Evolutionary conservation across 2,797 vertebrate species (phyloP), one percentile per base, ranked within the genome.

Genomic region (Echeneis naucrates): DNA sequence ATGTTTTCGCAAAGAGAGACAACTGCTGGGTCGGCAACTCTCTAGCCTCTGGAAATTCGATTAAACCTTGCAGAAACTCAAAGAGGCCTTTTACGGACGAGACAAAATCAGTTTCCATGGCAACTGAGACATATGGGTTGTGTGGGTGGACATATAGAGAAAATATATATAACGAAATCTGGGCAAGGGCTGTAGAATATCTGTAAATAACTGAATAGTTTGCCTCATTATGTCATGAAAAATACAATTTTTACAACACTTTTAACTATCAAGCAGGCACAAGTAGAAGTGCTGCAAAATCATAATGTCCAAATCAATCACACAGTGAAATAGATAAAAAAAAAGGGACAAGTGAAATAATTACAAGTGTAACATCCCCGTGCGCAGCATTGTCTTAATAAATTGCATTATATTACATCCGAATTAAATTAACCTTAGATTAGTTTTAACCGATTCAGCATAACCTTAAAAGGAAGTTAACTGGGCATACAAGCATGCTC

Each of bases 1-100:
- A 92, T 81, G 83, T 77, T 83, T 83, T 58, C 83, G 85, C 78
- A 88, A 84, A 81, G 77, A 72, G 52, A 83, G 84, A 77, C 71
- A 80, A 84, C 82, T 87, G 87, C 88, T 86, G 82, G 74, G 75
- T 91, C 75, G 53, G 84, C 90, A 87, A 84, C 67, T 88, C 75
- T 87, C 59, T 80, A 68, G 82, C 72, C 61, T 61, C 79, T 71
- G 77, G 68, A 80, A 86, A 92, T 89, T 91, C 63, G 44, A 89
- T 90, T 79, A 77, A 83, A 77, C 56, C 58, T 82, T 52, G 63
- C 61, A 83, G 56, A 77, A 78, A 83, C 73, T 83, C 64, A 77
- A 66, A 52, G 68, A 81, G 78, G 58, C 21, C 45, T 63, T 53
- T 56, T 32, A 12, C 1, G 12, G 75, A 76, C 37, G 21, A 85